These are phyloP conservation scores for Aix galericulata DNA, from an alignment of 2,113 vertebrate species.

Conservation along the genomic window DNA sequence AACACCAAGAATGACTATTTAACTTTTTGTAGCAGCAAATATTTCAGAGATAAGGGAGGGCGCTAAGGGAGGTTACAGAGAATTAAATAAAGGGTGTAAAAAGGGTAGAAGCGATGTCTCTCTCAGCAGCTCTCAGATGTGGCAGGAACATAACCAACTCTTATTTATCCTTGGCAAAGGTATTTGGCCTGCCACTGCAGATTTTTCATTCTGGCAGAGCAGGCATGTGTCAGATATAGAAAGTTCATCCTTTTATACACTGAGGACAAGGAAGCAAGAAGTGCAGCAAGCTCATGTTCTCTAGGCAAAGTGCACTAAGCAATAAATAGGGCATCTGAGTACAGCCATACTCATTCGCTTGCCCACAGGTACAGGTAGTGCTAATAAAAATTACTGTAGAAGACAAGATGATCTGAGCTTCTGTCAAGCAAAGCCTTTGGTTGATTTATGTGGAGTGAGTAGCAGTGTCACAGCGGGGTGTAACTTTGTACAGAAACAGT, in stretches of 20 bases:
- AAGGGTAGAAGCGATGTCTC: constrained; percentile 12
- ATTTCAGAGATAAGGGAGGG: not conserved
- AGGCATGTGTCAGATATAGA: constrained; percentile 21
- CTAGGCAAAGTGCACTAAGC: not conserved
- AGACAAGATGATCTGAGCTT: not conserved
- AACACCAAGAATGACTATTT: not conserved
- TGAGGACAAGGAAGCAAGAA: not conserved
- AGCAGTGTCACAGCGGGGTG: not conserved
- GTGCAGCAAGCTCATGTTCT: not conserved
- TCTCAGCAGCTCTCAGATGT: constrained; percentile 55
- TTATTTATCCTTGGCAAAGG: constrained; percentile 54
- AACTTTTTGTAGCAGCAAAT: not conserved
- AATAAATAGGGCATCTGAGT: not conserved
- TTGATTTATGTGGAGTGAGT: constrained; percentile 42
- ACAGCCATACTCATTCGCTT: not conserved
- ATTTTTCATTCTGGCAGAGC: constrained; percentile 52
- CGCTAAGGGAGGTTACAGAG: not conserved
- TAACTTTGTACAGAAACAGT: not conserved
- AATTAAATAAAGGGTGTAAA: constrained; percentile 11
- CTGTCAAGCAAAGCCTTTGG: not conserved
- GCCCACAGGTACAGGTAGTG: constrained; percentile 36
- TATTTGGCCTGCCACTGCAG: constrained; percentile 30
- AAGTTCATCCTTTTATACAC: constrained; percentile 28
- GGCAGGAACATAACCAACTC: constrained; percentile 54
- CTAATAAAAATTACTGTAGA: constrained; percentile 5